A percentile compares a stretch with the other conserved stretches of the same genome.
phyloP scores from a whole-genome alignment of 2,888 invertebrate genomes.

The Eudasyphora cyanicolor region DNA sequence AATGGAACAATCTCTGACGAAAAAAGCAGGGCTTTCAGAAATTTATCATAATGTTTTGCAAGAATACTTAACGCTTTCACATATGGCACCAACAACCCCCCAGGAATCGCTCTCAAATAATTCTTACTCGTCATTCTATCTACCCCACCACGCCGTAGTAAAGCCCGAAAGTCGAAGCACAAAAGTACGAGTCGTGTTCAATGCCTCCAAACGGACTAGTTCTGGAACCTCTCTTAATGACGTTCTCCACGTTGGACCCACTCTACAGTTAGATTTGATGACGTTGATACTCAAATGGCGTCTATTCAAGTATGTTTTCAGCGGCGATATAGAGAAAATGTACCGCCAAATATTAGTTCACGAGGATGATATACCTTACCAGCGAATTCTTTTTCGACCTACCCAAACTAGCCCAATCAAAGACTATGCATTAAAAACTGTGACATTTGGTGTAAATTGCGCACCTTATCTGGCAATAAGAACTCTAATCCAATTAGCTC shows the following conservation, averaged over 20 bases:
- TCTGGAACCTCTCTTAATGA: constrained; percentile 54
- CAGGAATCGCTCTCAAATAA: constrained; percentile 13
- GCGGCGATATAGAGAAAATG: constrained; percentile 63
- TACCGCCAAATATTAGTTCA: constrained; percentile 15
- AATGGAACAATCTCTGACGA: not conserved
- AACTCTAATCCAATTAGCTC: constrained; percentile 9
- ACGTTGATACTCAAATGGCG: constrained; percentile 41
- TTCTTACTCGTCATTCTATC: not conserved
- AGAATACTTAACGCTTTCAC: constrained; percentile 9
- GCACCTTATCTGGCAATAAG: constrained; percentile 33
- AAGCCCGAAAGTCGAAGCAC: constrained; percentile 48
- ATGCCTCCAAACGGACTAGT: constrained; percentile 55
- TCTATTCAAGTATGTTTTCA: constrained; percentile 51
- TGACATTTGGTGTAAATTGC: too few species aligned
- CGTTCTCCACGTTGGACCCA: constrained; percentile 48
- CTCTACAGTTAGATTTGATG: constrained; percentile 54
- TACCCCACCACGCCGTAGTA: constrained; percentile 58
- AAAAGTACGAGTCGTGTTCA: constrained; percentile 63
- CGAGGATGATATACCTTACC: too few species aligned
- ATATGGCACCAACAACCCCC: constrained; percentile 29
- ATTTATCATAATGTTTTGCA: not conserved
- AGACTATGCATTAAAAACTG: too few species aligned
- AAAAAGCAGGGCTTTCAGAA: too few species aligned
- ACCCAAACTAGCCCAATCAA: too few species aligned
- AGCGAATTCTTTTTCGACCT: too few species aligned